Conservation (phyloP, 2,888 invertebrate genomes). For the Sthenelais limicola region DNA sequence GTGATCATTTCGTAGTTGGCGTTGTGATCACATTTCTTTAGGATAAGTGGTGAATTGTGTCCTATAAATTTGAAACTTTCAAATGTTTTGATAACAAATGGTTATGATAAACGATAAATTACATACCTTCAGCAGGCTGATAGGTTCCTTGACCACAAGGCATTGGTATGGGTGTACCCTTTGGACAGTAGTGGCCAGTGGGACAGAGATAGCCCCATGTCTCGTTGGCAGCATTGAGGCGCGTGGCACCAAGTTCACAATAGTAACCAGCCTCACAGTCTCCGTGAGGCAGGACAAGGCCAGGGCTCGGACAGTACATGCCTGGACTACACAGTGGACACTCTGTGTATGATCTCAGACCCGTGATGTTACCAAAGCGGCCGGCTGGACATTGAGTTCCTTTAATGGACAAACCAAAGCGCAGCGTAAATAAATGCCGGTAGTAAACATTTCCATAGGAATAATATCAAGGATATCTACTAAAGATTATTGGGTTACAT, state of each 20-base stretch:
- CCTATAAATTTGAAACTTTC: too few species aligned
- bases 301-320: slow-evolving; percentile 60
- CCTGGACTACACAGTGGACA: slow-evolving; percentile 67
- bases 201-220: slow-evolving; percentile 65
- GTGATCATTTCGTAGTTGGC: too few species aligned
- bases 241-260: slow-evolving; percentile 58
- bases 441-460: too few species aligned
- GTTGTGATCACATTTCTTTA: too few species aligned
- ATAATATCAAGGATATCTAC: too few species aligned
- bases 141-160: slow-evolving; percentile 65
- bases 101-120: background rate
- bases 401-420: too few species aligned
- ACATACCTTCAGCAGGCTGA: slow-evolving; percentile 61
- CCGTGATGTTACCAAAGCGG: slow-evolving; percentile 66
- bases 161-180: slow-evolving; percentile 60
- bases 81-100: too few species aligned
- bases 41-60: too few species aligned
- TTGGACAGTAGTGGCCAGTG: slow-evolving; percentile 65
- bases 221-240: slow-evolving; percentile 57
- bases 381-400: slow-evolving; percentile 64
- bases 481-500: too few species aligned
- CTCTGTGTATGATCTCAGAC: slow-evolving; percentile 60
- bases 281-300: slow-evolving; percentile 56
- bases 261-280: slow-evolving; percentile 65
- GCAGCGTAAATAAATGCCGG: too few species aligned